phyloP scores from a whole-genome alignment of 2,797 vertebrate species.

The Chaenodraco wilsoni region DNA sequence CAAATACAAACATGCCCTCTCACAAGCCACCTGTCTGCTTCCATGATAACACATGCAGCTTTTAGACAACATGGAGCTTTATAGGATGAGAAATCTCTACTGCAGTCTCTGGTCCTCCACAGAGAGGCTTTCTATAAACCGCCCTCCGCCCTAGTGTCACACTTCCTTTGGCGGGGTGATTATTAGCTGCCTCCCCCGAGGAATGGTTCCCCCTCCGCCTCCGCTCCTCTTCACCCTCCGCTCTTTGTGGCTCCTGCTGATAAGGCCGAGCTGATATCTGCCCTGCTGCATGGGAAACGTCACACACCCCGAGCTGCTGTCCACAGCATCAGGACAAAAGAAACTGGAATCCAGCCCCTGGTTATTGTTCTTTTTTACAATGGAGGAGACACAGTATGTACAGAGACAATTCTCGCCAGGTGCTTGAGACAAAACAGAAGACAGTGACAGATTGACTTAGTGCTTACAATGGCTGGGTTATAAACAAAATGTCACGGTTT shows the following conservation, averaged over 20 bases:
- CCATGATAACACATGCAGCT: too few species aligned
- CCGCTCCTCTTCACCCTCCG: constrained; percentile 46
- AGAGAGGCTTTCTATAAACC: background rate
- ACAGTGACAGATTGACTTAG: constrained; percentile 30
- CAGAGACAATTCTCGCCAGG: constrained; percentile 39
- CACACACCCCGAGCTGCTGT: too few species aligned
- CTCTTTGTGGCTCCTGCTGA: constrained; percentile 60
- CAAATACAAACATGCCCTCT: too few species aligned
- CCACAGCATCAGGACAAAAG: constrained; percentile 41
- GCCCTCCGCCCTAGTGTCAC: constrained; percentile 36
- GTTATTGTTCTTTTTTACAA: constrained; percentile 49
- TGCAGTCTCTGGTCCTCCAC: constrained; percentile 14
- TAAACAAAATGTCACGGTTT: constrained; percentile 43
- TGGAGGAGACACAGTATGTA: constrained; percentile 20
- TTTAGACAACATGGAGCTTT: background rate
- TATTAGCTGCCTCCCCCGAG: constrained; percentile 38
- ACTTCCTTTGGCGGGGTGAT: constrained; percentile 34
- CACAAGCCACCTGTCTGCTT: too few species aligned
- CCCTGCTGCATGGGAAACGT: constrained; percentile 37
- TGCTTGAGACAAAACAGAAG: constrained; percentile 51
- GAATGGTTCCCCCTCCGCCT: constrained; percentile 6
- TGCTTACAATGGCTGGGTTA: constrained; percentile 27
- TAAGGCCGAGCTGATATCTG: constrained; percentile 56
- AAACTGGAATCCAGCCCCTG: constrained; percentile 1
- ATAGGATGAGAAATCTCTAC: constrained; percentile 33